Percentiles rank a stretch among this genome's conserved stretches.
phyloP scores from a whole-genome alignment of 2,888 invertebrate species.

The Pseudoips prasinana region DNA sequence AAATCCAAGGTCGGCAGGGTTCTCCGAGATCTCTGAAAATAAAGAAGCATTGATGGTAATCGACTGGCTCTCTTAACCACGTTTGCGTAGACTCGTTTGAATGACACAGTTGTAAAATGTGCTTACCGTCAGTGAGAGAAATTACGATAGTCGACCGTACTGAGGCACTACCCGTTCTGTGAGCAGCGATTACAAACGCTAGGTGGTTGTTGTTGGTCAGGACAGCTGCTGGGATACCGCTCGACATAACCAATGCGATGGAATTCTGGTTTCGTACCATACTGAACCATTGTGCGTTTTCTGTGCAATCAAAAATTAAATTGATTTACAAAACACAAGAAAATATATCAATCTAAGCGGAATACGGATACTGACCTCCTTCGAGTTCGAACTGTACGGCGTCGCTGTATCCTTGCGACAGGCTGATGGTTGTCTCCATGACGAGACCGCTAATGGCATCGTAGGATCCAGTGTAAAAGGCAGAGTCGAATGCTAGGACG shows the following conservation, averaged over 20 bases:
- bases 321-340: too few species aligned
- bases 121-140: background rate
- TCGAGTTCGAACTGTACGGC: conserved; percentile 32
- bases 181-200: background rate
- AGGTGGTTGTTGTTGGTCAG: background rate
- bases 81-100: too few species aligned
- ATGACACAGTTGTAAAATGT: too few species aligned
- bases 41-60: background rate
- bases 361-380: conserved; percentile 30
- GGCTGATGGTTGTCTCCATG: conserved; percentile 27
- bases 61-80: too few species aligned
- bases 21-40: conserved; percentile 14
- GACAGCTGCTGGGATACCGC: conserved; percentile 1
- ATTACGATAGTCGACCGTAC: background rate
- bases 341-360: background rate
- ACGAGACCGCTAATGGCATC: conserved; percentile 22
- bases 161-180: background rate
- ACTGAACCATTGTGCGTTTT: background rate
- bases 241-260: background rate
- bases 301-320: background rate
- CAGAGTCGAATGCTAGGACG: conserved; percentile 16
- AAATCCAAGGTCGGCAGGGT: conserved; percentile 19
- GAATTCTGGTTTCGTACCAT: background rate
- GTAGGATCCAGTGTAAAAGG: conserved; percentile 40
- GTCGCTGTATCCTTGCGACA: conserved; percentile 33